A percentile compares a stretch with the other conserved stretches of the same genome.
These are phyloP conservation scores for Xiphophorus couchianus DNA, from an alignment of 2,113 vertebrate species.

Conservation along the genomic window DNA sequence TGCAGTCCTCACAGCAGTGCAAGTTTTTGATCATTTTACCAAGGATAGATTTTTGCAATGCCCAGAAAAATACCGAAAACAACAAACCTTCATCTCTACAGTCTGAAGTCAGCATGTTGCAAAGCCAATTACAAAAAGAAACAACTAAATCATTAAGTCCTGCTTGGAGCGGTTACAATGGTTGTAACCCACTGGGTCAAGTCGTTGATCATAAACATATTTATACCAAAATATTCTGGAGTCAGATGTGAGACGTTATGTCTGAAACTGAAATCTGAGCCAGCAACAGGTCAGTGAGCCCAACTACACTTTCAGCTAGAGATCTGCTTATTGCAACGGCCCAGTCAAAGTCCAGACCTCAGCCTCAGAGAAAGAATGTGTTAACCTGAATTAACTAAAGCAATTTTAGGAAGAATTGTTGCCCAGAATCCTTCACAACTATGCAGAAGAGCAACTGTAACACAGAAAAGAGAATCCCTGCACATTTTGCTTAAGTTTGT, in stretches of 20 bases:
- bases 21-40: too few species aligned
- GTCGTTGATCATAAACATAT: too few species aligned
- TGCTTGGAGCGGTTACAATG: too few species aligned
- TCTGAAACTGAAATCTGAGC: too few species aligned
- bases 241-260: too few species aligned
- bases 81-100: background rate
- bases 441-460: background rate
- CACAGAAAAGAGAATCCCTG: too few species aligned
- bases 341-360: background rate
- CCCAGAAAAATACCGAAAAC: background rate
- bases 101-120: background rate
- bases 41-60: background rate
- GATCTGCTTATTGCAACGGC: background rate
- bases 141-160: too few species aligned
- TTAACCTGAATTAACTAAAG: background rate
- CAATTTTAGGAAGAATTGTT: background rate
- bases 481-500: too few species aligned
- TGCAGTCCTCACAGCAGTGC: background rate
- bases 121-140: too few species aligned
- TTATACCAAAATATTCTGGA: too few species aligned
- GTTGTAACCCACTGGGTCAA: too few species aligned
- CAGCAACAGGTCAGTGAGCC: background rate
- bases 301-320: background rate
- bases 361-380: background rate
- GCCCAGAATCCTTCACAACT: background rate